Conservation (phyloP, 2,888 invertebrate species). For the Drosophila neutralis region DNA sequence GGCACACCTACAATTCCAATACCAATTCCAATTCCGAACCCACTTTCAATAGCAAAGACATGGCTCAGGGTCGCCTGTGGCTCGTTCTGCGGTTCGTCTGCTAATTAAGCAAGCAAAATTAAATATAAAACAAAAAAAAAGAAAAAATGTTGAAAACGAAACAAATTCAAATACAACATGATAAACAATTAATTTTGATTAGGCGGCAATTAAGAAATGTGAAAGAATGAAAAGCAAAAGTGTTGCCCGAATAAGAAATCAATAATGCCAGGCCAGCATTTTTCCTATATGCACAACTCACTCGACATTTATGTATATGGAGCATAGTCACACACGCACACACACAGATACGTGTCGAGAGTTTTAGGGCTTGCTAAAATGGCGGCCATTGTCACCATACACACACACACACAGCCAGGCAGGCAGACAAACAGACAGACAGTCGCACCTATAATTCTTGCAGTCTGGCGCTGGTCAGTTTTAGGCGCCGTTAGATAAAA, state of each 20-base stretch:
- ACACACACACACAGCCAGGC: constrained; percentile 29
- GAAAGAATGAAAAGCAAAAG: constrained; percentile 59
- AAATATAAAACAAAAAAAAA: constrained; percentile 39
- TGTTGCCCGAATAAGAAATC: constrained; percentile 58
- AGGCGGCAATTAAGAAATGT: constrained; percentile 73
- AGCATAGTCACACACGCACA: constrained; percentile 28
- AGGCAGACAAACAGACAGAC: constrained; percentile 6
- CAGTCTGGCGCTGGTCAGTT: constrained; percentile 73
- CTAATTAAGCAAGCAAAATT: constrained; percentile 69
- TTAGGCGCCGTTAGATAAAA: constrained; percentile 75
- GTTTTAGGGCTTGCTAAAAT: constrained; percentile 59
- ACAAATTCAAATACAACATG: constrained; percentile 76
- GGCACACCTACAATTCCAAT: constrained; percentile 70
- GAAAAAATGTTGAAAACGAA: constrained; percentile 46
- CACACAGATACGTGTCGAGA: constrained; percentile 20
- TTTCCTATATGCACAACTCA: constrained; percentile 6
- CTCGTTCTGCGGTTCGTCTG: constrained; percentile 55
- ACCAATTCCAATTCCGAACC: constrained; percentile 15
- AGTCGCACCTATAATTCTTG: constrained; percentile 74
- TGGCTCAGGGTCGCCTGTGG: constrained; percentile 45
- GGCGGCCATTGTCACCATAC: constrained; percentile 80
- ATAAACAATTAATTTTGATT: constrained; percentile 83
- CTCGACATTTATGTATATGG: constrained; percentile 47
- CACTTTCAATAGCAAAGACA: constrained; percentile 5
- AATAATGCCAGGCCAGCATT: constrained; percentile 42